phyloP scores from a whole-genome alignment of 1,140 invertebrate species.

The Neodiprion fabricii region DNA sequence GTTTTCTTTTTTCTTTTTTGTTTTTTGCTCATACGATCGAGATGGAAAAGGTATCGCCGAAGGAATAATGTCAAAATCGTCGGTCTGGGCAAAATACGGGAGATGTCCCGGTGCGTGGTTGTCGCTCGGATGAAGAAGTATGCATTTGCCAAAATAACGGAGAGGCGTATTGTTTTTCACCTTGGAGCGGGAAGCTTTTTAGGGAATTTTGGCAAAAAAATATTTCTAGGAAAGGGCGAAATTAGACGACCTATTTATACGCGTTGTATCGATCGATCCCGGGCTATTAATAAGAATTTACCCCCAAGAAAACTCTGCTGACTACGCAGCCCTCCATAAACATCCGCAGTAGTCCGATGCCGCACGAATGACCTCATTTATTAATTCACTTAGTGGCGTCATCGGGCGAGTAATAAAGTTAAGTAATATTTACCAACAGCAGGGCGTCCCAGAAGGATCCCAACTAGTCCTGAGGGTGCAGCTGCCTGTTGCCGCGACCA shows the following conservation, averaged over 20 bases:
- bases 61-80: too few species aligned
- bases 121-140: too few species aligned
- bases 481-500: conserved; percentile 27
- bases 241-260: neutral
- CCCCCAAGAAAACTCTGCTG: neutral
- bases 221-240: too few species aligned
- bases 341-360: conserved; percentile 21
- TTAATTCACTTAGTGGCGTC: conserved; percentile 35
- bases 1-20: neutral
- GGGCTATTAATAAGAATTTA: neutral
- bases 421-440: conserved; percentile 46
- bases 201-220: too few species aligned
- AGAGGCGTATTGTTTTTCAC: too few species aligned
- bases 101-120: too few species aligned
- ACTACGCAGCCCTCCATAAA: neutral
- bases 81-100: too few species aligned
- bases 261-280: neutral
- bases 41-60: too few species aligned
- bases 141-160: too few species aligned
- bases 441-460: conserved; percentile 9
- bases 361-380: conserved; percentile 30
- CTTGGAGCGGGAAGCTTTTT: too few species aligned
- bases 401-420: conserved; percentile 39
- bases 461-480: conserved; percentile 16
- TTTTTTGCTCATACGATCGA: too few species aligned